Base-by-base conservation (phyloP, 2,113 vertebrate species). In the Struthio camelus region DNA sequence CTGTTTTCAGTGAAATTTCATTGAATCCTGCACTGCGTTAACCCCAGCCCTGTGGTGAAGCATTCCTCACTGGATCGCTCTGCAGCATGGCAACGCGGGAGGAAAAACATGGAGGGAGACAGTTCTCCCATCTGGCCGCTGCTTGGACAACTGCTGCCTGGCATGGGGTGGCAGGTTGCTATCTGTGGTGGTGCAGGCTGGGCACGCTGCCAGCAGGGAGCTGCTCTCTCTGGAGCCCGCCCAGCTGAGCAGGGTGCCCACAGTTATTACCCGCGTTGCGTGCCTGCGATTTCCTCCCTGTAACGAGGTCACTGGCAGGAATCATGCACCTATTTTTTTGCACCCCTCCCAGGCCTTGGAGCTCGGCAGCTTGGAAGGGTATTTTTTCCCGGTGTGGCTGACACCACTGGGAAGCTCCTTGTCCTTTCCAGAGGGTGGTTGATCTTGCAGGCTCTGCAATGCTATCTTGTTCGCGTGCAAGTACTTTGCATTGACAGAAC, bases 141-240 rank as follows among this genome's bases (percentile, higher is more conserved):
- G 24, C 28, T 42, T 16, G 16, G 32, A 61, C 65, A 24, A 3
- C 18, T 20, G 48, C 0, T 30, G 25, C 53, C 75, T 67, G 30
- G 19, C 0, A 0, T 20, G 11, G 38, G 14, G 56, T 54, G 56
- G 56, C 56, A 34, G 30, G 9, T 53, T 67, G 54, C 66, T 0
- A 0, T 14, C 36, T 25, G 24, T 0, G 2, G 28, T 10, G 36
- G 18, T 25, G 61, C 38, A 84, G 73, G 38, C 25, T 53, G 2
- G 0, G 1, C 1, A 1, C 0, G 0, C 40, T 42, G 51, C 58
- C 76, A 44, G 12, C 44, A 1, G 1, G 80, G 24, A 89, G 48
- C 62, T 65, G 64, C 69, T 51, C 27, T 51, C 27, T 86, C 44
- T 46, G 44, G 14, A 46, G 44, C 11, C 15, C 17, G 44, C 44